Base-by-base conservation (phyloP, 2,888 invertebrate species). In the Scaptodrosophila latifasciaeformis region DNA sequence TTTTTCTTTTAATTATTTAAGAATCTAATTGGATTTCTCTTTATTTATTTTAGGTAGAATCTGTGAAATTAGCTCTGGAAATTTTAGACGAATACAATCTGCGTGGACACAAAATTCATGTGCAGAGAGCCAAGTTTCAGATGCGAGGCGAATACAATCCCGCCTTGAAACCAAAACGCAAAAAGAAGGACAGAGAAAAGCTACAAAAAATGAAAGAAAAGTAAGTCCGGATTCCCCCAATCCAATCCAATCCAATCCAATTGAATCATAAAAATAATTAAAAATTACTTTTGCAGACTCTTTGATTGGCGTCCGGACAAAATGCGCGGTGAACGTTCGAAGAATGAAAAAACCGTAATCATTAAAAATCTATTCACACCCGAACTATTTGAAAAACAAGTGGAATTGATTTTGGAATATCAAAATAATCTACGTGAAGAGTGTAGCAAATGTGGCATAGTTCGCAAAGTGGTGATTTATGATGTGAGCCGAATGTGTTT, bases 291-390 rank as follows among this genome's bases (percentile, higher is more conserved):
- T 49, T 79, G 12, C 70, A 92, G 93, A 82, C 87, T 98, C 44
- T 95, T 99, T 84, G 97, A 96, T 85, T 99, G 99, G 99, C 89
- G 95, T 57, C 97, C 98, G 0, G 98, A 99, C 72, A 95, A 95
- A 84, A 89, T 95, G 83, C 88, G 92, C 27, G 96, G 95, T 1
- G 94, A 95, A 79, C 89, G 96, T 46, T 90, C 92, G 0, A 96
- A 95, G 83, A 92, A 95, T 84, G 99, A 99, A 85, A 91, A 92
- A 82, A 90, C 95, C 45, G 96, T 99, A 0, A 93, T 99, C 44
- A 90, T 99, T 7, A 96, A 95, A 84, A 97, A 99, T 86, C 89
- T 97, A 49, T 99, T 99, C 86, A 91, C 92, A 57, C 93, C 96
- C 0, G 89, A 92, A 58, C 91, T 95, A 71, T 97, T 99, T 87